Percentiles rank a stretch among this genome's conserved stretches.
phyloP scores from a whole-genome alignment of 2,113 vertebrate species.

The Petroica traversi region DNA sequence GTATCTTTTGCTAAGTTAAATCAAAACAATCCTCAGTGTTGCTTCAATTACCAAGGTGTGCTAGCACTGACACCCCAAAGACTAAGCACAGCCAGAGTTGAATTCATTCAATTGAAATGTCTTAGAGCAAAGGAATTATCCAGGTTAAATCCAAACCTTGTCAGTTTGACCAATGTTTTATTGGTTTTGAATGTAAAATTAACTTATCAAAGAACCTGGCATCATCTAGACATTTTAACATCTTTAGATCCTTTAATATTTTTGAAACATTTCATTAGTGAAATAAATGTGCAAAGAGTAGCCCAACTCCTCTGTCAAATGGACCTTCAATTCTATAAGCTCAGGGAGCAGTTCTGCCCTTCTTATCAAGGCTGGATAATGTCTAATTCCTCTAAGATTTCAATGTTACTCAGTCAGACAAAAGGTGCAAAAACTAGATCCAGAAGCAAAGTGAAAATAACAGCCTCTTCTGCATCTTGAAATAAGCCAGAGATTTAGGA shows the following conservation, averaged over 20 bases:
- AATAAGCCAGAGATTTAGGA: background rate
- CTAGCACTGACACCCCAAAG: slow-evolving; percentile 4
- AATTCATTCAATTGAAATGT: slow-evolving; percentile 66
- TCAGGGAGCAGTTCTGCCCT: background rate
- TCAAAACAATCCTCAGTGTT: slow-evolving; percentile 17
- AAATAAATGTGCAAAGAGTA: background rate
- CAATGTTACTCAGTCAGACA: background rate
- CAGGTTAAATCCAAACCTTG: slow-evolving; percentile 30
- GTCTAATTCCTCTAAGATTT: background rate
- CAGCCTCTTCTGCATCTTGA: background rate
- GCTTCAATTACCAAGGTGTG: slow-evolving; percentile 37
- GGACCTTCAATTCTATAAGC: background rate
- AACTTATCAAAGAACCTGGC: slow-evolving; percentile 24
- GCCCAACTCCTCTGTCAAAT: background rate
- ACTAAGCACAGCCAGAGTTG: slow-evolving; percentile 40
- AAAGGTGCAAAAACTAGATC: background rate
- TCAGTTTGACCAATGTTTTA: slow-evolving; percentile 28
- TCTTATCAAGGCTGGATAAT: background rate
- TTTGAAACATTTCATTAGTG: background rate
- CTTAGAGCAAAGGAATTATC: slow-evolving; percentile 60
- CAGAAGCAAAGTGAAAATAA: background rate
- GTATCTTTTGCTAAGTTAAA: slow-evolving; percentile 3
- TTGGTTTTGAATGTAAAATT: slow-evolving; percentile 60
- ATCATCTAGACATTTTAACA: background rate
- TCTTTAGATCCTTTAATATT: background rate